These are phyloP conservation scores for Macroglossus sobrinus DNA, from an alignment of 2,113 vertebrate genomes.

Conservation along the genomic window DNA sequence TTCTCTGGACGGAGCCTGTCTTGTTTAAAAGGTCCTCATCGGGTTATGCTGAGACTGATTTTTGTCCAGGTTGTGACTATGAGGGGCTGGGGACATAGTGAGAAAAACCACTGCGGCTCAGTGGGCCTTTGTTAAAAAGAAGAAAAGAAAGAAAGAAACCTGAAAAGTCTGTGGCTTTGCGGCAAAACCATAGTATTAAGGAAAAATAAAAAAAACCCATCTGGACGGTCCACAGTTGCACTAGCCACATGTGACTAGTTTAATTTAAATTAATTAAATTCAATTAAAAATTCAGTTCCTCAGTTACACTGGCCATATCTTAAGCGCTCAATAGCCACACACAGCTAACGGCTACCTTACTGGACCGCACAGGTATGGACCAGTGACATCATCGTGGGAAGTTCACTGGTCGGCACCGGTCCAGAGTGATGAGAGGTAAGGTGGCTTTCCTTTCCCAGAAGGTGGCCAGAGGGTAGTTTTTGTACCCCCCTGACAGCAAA, in stretches of 20 bases:
- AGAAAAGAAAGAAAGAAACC: neutral
- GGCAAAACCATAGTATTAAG: neutral
- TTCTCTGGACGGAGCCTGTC: neutral
- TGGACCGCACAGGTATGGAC: fast-evolving
- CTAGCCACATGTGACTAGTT: neutral
- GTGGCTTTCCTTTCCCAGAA: neutral
- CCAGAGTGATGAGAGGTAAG: neutral
- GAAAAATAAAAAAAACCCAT: neutral
- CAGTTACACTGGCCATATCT: neutral
- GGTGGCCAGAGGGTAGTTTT: neutral
- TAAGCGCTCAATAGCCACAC: neutral
- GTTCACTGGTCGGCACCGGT: fast-evolving
- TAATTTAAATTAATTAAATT: neutral
- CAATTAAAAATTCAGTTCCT: neutral
- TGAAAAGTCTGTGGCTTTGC: neutral
- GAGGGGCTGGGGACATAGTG: neutral
- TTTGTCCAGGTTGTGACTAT: neutral
- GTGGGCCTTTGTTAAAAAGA: neutral
- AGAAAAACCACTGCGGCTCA: neutral
- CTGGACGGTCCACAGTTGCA: fast-evolving
- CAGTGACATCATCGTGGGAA: fast-evolving
- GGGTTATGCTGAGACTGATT: no score
- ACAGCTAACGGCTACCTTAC: fast-evolving
- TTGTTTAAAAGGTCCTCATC: neutral
- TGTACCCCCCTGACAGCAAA: no score